Base-by-base conservation (phyloP, 1,140 invertebrate species). In the Harpegnathos saltator region DNA sequence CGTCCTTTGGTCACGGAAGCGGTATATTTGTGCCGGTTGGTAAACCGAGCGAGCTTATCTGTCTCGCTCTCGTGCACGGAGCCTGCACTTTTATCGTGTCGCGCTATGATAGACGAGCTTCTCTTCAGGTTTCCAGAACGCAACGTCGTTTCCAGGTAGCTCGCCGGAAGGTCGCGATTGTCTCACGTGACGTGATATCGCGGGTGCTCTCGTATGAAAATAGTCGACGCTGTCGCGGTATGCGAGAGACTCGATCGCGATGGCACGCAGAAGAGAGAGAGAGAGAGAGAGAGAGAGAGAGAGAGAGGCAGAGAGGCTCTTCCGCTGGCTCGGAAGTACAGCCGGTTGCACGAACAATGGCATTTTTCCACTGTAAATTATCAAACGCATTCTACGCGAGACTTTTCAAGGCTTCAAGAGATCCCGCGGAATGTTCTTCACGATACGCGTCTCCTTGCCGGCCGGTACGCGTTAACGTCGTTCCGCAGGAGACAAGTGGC, bases 81-180 rank as follows among this genome's bases (percentile, higher is more conserved):
- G 69, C 52, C 65, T 58, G 54, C 52, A 71, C 33, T 58, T 80
- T 80, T 80, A 80, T 80, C 75, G 52, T 58, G 52, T 71, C 52
- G 65, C 65, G 22, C 38, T 29, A 22, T 69, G 75, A 80, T 71
- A 69, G 75, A 80, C 75, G 75, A 69, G 63, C 26, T 22, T 80
- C 75, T 58, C 52, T 71, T 80, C 50, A 52, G 9, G 33, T 69
- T 80, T 80, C 24, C 75, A 80, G 75, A 80, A 80, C 54, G 75
- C 75, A 14, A 71, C 29, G 75, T 7, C 65, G 44, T 80, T 80
- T 71, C 65, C 65, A 71, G 52, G 65, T 71, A 80, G 33, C 75
- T 3, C 33, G 33, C n/a, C 52, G 65, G 75, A 80, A 80, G 65
- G 54, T 80, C 65, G 75, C 65, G 65, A 80, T 80, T 80, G 75